Conservation (phyloP, 1,140 invertebrate genomes). For the Anastrepha obliqua region DNA sequence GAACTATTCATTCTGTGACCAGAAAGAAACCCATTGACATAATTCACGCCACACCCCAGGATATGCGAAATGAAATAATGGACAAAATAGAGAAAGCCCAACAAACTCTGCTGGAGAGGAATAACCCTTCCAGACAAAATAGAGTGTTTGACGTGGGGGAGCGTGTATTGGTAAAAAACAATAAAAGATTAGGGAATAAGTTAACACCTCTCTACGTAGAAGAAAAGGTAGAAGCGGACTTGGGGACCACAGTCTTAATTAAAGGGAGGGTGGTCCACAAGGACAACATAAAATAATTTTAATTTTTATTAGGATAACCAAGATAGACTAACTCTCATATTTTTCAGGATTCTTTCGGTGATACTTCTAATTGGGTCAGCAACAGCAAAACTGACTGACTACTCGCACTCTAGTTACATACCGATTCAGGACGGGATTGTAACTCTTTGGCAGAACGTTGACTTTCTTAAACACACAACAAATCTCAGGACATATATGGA, state of each 20-base stretch:
- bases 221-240: neutral
- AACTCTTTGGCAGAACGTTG: too few relatives aligned
- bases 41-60: neutral
- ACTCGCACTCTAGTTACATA: neutral
- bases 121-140: neutral
- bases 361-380: neutral
- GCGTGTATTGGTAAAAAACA: neutral
- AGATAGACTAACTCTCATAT: neutral
- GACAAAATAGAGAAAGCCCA: neutral
- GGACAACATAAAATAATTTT: neutral
- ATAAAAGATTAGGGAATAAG: slow-evolving; percentile 1
- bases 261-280: neutral
- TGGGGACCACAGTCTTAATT: neutral
- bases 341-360: neutral
- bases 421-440: too few relatives aligned
- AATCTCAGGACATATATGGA: too few relatives aligned
- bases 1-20: slow-evolving; percentile 33
- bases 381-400: neutral
- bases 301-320: neutral
- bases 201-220: neutral
- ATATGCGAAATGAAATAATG: slow-evolving; percentile 17
- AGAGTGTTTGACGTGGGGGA: neutral
- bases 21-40: slow-evolving; percentile 17
- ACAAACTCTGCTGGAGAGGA: neutral
- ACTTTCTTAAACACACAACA: too few relatives aligned